Base-by-base conservation (phyloP, 2,888 invertebrate genomes). In the Cecidostiba fungosa region DNA sequence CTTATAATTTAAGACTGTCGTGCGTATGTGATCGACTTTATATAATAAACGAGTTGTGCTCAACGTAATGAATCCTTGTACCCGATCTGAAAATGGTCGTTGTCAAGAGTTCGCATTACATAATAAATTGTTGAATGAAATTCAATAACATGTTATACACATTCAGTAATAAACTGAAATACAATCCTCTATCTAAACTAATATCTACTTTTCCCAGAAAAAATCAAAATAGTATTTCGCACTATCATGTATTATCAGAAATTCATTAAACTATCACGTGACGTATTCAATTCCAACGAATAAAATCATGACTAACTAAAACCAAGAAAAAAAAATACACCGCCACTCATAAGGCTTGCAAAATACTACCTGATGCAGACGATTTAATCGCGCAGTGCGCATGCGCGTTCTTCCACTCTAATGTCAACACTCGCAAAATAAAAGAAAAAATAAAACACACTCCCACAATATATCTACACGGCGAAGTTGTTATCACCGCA, bases 331-430 rank as follows among this genome's bases (percentile, higher is more conserved):
- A 50, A 19, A 54, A 54, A 50, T 16, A 50, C 50, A 16, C 19
- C 0, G 36, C 6, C 36, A 36, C 36, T 6, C 36, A 6, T 36
- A 36, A 43, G 43, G n/a, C 54, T n/a, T n/a, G 54, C n/a, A 4
- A 16, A n/a, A n/a, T 54, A 3, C 2, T 54, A n/a, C n/a, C n/a
- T 54, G n/a, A n/a, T n/a, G 16, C 54, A n/a, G 23, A 62, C n/a
- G 12, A 77, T 66, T 62, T 62, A 77, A 66, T 77, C 62, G 32
- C 39, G 4, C 62, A 66, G 26, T 6, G 62, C 77, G 77, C 77
- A 77, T 77, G 77, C 62, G 62, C 39, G 66, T 1, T 66, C 32
- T 0, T 1, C 10, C n/a, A 50, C 36, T 3, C n/a, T 10, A 14
- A n/a, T 43, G 77, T 77, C 26, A 66, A 66, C 77, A 62, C 39